phyloP scores from a whole-genome alignment of 2,113 vertebrate species.

The Menura novaehollandiae region DNA sequence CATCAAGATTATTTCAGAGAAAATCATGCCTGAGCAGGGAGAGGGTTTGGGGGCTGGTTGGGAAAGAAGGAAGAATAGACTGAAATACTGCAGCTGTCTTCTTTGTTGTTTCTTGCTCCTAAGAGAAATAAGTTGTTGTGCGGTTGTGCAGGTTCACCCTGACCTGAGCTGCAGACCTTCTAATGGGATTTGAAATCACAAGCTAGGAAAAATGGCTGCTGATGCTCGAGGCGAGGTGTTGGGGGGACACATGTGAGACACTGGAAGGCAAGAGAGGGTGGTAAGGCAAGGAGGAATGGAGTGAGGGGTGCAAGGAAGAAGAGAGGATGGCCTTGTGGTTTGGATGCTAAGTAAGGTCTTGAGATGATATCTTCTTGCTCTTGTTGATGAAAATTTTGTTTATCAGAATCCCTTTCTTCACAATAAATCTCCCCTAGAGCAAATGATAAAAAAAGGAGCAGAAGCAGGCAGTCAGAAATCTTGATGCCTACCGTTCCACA shows the following conservation, averaged over 20 bases:
- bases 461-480: neutral
- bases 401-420: neutral
- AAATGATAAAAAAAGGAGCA: neutral
- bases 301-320: neutral
- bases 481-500: neutral
- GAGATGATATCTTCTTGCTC: neutral
- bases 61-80: neutral
- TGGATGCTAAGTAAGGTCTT: neutral
- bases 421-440: neutral
- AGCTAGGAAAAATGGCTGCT: neutral
- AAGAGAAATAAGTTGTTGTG: neutral
- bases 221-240: neutral
- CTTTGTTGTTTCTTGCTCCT: neutral
- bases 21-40: neutral
- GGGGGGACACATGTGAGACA: neutral
- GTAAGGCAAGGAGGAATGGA: neutral
- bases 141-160: neutral
- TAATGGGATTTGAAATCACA: neutral
- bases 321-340: neutral
- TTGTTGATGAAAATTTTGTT: neutral
- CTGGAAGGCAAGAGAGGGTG: neutral
- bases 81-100: slow-evolving; percentile 6
- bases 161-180: neutral
- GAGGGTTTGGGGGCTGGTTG: neutral
- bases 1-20: neutral